Conservation (phyloP, 2,888 invertebrate genomes). For the Listrodromus nycthemerus region DNA sequence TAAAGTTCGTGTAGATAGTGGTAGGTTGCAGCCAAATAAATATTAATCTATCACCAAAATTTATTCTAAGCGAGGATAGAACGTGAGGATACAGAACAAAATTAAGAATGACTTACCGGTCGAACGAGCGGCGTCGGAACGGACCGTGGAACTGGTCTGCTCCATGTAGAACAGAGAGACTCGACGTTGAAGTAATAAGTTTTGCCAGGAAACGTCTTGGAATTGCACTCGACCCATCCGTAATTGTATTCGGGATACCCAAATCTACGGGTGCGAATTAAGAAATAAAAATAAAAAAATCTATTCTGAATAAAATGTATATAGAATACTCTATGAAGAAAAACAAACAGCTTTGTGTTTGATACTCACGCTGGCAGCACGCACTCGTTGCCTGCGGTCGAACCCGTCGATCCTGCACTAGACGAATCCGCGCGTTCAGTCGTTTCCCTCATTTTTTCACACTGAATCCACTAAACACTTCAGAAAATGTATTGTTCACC, state of each 20-base stretch:
- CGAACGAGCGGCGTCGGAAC: constrained; percentile 63
- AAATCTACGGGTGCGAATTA: constrained; percentile 64
- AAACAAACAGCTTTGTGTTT: neutral
- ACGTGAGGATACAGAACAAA: constrained; percentile 5
- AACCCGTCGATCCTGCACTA: neutral
- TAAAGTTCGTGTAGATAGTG: neutral
- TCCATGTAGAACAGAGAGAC: constrained; percentile 70
- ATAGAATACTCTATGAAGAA: neutral
- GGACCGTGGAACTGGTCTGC: constrained; percentile 67
- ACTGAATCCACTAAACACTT: neutral
- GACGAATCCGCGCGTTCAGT: neutral
- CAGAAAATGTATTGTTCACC: neutral
- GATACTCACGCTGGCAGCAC: constrained; percentile 47
- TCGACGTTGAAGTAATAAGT: constrained; percentile 72
- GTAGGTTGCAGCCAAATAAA: neutral
- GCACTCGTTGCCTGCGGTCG: neutral
- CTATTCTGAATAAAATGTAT: neutral
- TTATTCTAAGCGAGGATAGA: neutral
- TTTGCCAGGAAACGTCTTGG: constrained; percentile 69
- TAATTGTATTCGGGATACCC: constrained; percentile 70
- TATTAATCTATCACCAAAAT: constrained; percentile 6
- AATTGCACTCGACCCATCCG: constrained; percentile 75
- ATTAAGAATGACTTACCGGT: constrained; percentile 45
- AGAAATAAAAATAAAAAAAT: neutral
- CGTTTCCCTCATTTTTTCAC: neutral